Evolutionary conservation across 1,140 invertebrate species (phyloP).

Genomic region (Panagrolaimus sp.): DNA sequence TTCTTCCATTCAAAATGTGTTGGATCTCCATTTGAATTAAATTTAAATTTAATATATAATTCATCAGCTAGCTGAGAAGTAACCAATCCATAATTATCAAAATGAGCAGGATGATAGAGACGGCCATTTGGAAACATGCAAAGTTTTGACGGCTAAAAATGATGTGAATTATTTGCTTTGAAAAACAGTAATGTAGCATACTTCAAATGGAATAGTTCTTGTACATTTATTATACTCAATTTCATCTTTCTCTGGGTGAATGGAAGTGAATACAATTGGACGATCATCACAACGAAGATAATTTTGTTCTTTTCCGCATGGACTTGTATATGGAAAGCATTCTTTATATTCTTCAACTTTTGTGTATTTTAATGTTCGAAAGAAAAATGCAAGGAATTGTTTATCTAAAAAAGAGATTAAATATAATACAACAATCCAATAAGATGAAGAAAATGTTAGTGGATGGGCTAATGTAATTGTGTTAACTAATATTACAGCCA

Average conservation of each 20-base stretch:
- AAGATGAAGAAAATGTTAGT: no score
- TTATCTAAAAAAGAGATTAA: conserved; percentile 76
- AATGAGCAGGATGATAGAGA: conserved; percentile 80
- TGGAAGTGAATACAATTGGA: conserved; percentile 83
- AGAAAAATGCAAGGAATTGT: conserved; percentile 89
- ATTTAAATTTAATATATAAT: conserved; percentile 75
- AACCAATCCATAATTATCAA: conserved; percentile 76
- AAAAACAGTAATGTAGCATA: conserved; percentile 12
- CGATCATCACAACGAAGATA: conserved; percentile 86
- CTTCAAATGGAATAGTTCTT: conserved; percentile 25
- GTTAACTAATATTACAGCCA: no score
- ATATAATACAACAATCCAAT: no score
- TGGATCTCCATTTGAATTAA: conserved; percentile 67
- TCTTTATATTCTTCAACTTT: conserved; percentile 65
- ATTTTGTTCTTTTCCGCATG: conserved; percentile 84
- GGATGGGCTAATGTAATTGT: conserved; percentile 23
- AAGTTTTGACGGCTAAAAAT: conserved; percentile 71
- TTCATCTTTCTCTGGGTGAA: conserved; percentile 60
- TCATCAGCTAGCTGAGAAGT: conserved; percentile 81
- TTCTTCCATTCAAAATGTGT: conserved; percentile 62
- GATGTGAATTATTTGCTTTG: neutral
- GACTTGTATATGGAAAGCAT: conserved; percentile 83
- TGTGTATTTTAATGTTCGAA: conserved; percentile 73
- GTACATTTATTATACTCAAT: conserved; percentile 27
- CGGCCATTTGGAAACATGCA: conserved; percentile 78